phyloP scores from a whole-genome alignment of 2,888 invertebrate species.

The Limnephilus lunatus region DNA sequence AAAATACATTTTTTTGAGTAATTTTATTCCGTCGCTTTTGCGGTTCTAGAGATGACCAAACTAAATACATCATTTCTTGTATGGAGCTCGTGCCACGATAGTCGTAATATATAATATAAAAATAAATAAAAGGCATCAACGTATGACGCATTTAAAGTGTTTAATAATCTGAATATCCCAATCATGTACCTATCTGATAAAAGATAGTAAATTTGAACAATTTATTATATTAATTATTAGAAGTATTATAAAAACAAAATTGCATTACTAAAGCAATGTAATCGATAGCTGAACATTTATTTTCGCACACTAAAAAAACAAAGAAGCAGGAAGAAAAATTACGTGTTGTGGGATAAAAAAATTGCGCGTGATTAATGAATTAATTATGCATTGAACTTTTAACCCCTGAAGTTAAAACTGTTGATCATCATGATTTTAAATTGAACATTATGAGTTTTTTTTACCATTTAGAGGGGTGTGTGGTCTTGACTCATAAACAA shows the following conservation, averaged over 20 bases:
- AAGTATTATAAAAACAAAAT: background rate
- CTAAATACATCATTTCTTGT: no score
- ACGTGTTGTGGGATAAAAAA: background rate
- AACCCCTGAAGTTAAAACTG: background rate
- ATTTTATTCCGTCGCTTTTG: no score
- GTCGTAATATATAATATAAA: no score
- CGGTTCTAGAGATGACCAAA: no score
- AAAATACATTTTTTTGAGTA: no score
- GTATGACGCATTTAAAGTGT: no score
- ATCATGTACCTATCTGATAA: no score
- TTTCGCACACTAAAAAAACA: background rate
- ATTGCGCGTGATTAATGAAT: background rate
- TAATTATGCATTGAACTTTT: background rate
- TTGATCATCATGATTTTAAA: slow-evolving; percentile 2
- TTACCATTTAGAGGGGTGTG: background rate
- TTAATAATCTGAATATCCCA: no score
- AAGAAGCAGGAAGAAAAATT: background rate
- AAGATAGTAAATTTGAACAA: no score
- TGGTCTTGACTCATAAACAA: background rate
- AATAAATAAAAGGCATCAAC: no score
- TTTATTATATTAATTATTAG: no score
- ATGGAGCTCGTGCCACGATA: no score
- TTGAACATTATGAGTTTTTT: background rate
- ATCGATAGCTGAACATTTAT: background rate
- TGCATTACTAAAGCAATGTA: background rate